These are phyloP conservation scores for Phyllotreta striolata DNA, from an alignment of 2,888 invertebrate genomes.

Conservation along the genomic window DNA sequence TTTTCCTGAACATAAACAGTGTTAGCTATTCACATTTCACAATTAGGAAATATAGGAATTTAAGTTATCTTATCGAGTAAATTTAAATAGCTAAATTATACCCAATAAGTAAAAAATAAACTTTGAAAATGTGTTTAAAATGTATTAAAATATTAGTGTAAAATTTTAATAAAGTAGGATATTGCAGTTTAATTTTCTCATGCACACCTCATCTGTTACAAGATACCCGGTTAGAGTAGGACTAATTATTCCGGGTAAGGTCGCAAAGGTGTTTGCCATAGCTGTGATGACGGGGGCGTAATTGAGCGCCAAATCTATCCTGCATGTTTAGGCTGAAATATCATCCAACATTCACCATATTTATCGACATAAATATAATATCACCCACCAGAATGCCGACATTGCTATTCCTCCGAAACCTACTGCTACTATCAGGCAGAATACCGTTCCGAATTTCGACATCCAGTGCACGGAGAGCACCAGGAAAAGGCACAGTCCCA, in stretches of 20 bases:
- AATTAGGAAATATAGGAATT: too few relatives aligned
- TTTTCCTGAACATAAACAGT: too few relatives aligned
- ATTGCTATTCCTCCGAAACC: slow-evolving; percentile 40
- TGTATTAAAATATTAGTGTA: too few relatives aligned
- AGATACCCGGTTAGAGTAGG: slow-evolving; percentile 47
- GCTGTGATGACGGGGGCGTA: slow-evolving; percentile 46
- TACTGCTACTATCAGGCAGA: slow-evolving; percentile 40
- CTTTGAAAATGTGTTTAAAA: too few relatives aligned
- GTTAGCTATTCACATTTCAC: too few relatives aligned
- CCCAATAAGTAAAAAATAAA: too few relatives aligned
- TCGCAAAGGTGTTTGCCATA: slow-evolving; percentile 45
- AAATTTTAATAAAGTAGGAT: neutral
- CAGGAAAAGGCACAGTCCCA: slow-evolving; percentile 85
- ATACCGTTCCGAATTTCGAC: slow-evolving; percentile 60
- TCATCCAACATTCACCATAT: too few relatives aligned
- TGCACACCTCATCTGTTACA: slow-evolving; percentile 39
- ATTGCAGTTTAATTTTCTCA: too few relatives aligned
- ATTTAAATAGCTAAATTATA: too few relatives aligned
- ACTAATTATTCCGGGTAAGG: slow-evolving; percentile 46
- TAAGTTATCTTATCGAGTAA: too few relatives aligned
- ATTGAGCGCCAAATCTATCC: slow-evolving; percentile 46
- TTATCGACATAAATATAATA: too few relatives aligned
- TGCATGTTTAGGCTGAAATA: slow-evolving; percentile 44
- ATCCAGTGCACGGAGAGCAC: slow-evolving; percentile 78
- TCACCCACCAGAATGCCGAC: slow-evolving; percentile 40